These are phyloP conservation scores for Myzus persicae DNA, from an alignment of 1,140 invertebrate species.

Conservation along the genomic window DNA sequence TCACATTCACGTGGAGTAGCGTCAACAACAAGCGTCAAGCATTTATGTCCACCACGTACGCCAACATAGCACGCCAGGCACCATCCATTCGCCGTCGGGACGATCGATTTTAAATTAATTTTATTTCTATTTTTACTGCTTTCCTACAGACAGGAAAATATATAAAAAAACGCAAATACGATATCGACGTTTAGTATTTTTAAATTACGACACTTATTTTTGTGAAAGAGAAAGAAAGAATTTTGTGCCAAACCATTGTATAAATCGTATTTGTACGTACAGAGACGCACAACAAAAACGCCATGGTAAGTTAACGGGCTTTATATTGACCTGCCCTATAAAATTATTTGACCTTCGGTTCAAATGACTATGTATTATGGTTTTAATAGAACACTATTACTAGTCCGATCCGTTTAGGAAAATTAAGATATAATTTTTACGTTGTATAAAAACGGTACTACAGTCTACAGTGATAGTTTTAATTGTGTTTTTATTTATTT, in stretches of 20 bases:
- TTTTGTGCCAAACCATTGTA: neutral
- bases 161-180: neutral
- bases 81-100: neutral
- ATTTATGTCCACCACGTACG: neutral
- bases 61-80: neutral
- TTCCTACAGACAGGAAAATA: neutral
- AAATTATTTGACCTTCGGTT: neutral
- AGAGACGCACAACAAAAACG: conserved; percentile 8
- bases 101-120: conserved; percentile 15
- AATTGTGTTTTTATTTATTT: conserved; percentile 39
- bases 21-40: neutral
- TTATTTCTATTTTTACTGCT: neutral
- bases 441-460: neutral
- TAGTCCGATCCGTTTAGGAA: neutral
- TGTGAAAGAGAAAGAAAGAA: neutral
- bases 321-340: neutral
- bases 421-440: neutral
- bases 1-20: neutral
- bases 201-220: neutral
- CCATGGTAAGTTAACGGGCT: conserved; percentile 37
- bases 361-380: neutral
- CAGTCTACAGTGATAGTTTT: conserved; percentile 19
- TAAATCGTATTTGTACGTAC: conserved; percentile 15
- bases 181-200: neutral
- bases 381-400: neutral